Base-by-base conservation (phyloP, 1,140 invertebrate species). In the Paralvinella palmiformis region DNA sequence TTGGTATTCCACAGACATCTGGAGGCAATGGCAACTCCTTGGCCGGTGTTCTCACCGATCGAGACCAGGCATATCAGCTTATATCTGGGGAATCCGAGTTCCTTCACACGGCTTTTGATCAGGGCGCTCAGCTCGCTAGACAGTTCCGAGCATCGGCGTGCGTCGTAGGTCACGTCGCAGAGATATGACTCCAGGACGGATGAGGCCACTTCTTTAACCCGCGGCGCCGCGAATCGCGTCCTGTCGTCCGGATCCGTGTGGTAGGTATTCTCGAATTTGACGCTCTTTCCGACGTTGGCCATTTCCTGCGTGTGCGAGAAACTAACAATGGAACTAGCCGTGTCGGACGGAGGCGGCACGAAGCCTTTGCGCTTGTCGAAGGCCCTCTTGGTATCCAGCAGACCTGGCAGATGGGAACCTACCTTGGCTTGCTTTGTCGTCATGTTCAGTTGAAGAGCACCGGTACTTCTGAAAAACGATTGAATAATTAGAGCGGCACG, bases 1-100 rank as follows among this genome's bases (percentile, higher is more conserved):
- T 66, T 68, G 13, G 69, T 64, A 60, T 77, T 69, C 76, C 75
- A 77, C 3, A 77, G 35, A 61, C 72, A 73, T 22, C 76, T 55
- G 55, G 75, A 77, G 4, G 68, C 72, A 10, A 71, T 61, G 64
- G 71, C 62, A 4, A 78, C 56, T 4, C 69, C 68, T 56, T 77
- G 75, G n/a, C 69, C 52, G 1, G 37, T 62, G 29, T 71, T 67
- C 64, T 78, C 69, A n/a, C 74, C 73, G 6, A 78, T 33, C 7
- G 70, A 56, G 22, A 77, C 72, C 55, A 75, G 69, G 41, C 68
- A 69, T 0, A 76, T 68, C 3, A 73, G 66, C 24, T 73, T 74
- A 63, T 77, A 75, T 7, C 76, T 66, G 35, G 62, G 61, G 67
- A 72, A 75, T 10, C 62, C 57, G 17, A 74, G 66, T 7, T 71